Evolutionary conservation across 1,140 invertebrate species (phyloP).

Genomic region (Drosophila lacteicornis): DNA sequence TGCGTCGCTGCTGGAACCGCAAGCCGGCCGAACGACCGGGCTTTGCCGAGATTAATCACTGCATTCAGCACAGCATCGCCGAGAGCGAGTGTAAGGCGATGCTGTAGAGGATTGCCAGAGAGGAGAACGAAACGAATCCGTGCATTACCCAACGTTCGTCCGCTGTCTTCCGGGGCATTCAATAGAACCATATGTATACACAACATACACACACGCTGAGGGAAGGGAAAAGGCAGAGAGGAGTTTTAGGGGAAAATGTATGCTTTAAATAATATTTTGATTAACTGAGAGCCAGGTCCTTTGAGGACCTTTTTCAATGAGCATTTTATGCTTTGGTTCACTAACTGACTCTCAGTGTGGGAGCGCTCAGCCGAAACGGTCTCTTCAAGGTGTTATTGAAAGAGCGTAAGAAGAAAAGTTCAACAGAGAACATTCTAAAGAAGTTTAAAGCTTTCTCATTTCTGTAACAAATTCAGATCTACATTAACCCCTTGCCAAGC

Average conservation of each 20-base stretch:
- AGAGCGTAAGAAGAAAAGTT: too few species aligned
- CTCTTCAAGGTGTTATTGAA: too few species aligned
- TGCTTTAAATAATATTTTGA: neutral
- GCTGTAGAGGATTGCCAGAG: slow-evolving; percentile 49
- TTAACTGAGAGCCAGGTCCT: too few species aligned
- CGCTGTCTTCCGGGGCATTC: slow-evolving; percentile 68
- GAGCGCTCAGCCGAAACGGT: too few species aligned
- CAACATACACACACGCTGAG: neutral
- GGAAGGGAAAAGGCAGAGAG: neutral
- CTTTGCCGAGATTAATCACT: slow-evolving; percentile 87
- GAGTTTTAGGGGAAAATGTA: neutral
- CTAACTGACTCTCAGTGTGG: too few species aligned
- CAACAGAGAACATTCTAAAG: too few species aligned
- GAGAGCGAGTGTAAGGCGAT: slow-evolving; percentile 81
- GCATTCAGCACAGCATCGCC: slow-evolving; percentile 81
- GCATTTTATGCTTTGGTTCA: too few species aligned
- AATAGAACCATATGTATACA: slow-evolving; percentile 16
- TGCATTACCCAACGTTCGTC: slow-evolving; percentile 54
- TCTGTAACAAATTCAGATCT: neutral
- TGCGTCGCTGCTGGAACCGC: slow-evolving; percentile 96
- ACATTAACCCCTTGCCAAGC: neutral
- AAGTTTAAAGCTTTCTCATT: too few species aligned
- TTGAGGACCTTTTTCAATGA: too few species aligned
- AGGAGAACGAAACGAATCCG: slow-evolving; percentile 7
- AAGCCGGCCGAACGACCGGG: slow-evolving; percentile 93